Conservation (phyloP, 2,113 vertebrate genomes). For the Pelecanus crispus region DNA sequence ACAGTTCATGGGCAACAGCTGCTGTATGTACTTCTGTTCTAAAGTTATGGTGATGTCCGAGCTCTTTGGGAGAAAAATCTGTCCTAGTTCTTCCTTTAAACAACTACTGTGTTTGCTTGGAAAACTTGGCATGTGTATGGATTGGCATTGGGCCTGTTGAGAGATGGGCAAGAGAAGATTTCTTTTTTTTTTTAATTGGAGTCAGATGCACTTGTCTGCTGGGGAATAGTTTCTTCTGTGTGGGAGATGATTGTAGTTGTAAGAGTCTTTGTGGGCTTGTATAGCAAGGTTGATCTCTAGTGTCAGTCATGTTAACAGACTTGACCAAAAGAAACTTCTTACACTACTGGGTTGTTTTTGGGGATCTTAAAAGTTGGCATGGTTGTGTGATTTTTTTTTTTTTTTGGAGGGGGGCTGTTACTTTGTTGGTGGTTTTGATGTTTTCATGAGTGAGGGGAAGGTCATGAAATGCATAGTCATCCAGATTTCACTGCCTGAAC, state of each 20-base stretch:
- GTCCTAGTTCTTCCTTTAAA: neutral
- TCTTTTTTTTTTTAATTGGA: neutral
- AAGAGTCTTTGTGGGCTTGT: neutral
- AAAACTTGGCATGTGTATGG: neutral
- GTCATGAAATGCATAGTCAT: neutral
- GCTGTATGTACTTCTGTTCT: neutral
- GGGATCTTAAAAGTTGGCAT: neutral
- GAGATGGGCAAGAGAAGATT: neutral
- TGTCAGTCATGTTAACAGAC: neutral
- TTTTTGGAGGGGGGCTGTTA: no score
- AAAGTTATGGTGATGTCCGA: neutral
- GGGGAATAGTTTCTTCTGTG: neutral
- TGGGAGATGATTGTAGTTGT: neutral
- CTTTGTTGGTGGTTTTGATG: neutral
- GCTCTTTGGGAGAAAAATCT: neutral
- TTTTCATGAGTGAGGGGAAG: neutral
- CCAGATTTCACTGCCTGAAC: neutral
- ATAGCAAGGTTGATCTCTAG: neutral
- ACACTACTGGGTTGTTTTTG: neutral
- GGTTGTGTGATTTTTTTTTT: no score
- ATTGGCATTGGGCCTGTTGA: neutral
- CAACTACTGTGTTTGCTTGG: neutral
- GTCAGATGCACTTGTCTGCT: neutral
- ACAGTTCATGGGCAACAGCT: neutral
- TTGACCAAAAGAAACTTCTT: neutral